Evolutionary conservation across 2,113 vertebrate species (phyloP).

Genomic region (Symphodus melops): DNA sequence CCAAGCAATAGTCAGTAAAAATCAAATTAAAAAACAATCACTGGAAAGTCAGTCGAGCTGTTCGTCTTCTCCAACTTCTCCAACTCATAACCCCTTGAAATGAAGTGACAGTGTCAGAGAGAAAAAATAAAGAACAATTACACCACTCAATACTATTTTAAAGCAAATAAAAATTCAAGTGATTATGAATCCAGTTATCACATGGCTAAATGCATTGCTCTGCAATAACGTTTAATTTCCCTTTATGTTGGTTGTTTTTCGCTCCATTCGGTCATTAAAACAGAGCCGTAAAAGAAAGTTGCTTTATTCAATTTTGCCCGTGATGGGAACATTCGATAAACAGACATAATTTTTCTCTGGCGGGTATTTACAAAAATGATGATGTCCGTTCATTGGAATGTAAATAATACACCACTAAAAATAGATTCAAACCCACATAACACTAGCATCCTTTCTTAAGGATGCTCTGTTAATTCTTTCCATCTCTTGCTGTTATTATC

Average conservation of each 20-base stretch:
- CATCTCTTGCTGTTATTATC: conserved; percentile 61
- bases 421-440: conserved; percentile 9
- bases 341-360: background rate
- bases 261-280: background rate
- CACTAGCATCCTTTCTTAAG: conserved; percentile 26
- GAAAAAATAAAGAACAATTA: background rate
- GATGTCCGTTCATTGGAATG: background rate
- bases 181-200: background rate
- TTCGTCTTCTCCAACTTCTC: too few species aligned
- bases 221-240: background rate
- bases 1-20: too few species aligned
- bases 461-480: conserved; percentile 41
- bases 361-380: background rate
- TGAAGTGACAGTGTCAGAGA: background rate
- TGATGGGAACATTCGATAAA: background rate
- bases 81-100: background rate
- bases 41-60: too few species aligned
- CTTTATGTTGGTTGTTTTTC: background rate
- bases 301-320: background rate
- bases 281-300: background rate
- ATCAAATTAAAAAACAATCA: too few species aligned
- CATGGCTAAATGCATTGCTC: background rate
- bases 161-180: background rate
- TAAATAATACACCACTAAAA: background rate
- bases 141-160: background rate